Evolutionary conservation across 1,140 invertebrate species (phyloP).

Genomic region (Trichonephila clavipes): DNA sequence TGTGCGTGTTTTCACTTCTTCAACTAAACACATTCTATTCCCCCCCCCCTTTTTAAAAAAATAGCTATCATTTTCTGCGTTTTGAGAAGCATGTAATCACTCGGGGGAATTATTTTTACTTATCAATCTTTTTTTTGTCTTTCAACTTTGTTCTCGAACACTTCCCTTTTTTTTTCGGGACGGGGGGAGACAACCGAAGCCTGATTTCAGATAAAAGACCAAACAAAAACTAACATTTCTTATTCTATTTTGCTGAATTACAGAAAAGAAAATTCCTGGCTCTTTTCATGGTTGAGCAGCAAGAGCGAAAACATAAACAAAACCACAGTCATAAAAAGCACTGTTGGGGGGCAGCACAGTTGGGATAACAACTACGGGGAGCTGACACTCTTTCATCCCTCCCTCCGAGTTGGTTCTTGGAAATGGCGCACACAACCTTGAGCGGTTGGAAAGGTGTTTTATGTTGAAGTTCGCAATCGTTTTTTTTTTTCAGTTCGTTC

Average conservation of each 20-base stretch:
- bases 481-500: no score
- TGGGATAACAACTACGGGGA: background rate
- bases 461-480: background rate
- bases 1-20: background rate
- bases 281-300: background rate
- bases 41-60: background rate
- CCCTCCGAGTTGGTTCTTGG: background rate
- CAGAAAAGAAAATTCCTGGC: background rate
- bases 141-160: background rate
- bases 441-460: background rate
- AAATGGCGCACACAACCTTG: conserved; percentile 3
- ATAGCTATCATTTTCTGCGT: background rate
- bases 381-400: background rate
- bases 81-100: no score
- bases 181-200: background rate
- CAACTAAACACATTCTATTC: background rate
- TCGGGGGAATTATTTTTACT: no score
- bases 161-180: background rate
- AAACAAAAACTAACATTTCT: background rate
- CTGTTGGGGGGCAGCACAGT: background rate
- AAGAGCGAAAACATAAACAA: conserved; percentile 7
- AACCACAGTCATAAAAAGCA: background rate
- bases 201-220: background rate
- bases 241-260: background rate
- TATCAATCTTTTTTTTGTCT: background rate